Evolutionary conservation across 2,113 vertebrate species (phyloP), one percentile per base, ranked within the genome.

Genomic region (Seriola dumerili): DNA sequence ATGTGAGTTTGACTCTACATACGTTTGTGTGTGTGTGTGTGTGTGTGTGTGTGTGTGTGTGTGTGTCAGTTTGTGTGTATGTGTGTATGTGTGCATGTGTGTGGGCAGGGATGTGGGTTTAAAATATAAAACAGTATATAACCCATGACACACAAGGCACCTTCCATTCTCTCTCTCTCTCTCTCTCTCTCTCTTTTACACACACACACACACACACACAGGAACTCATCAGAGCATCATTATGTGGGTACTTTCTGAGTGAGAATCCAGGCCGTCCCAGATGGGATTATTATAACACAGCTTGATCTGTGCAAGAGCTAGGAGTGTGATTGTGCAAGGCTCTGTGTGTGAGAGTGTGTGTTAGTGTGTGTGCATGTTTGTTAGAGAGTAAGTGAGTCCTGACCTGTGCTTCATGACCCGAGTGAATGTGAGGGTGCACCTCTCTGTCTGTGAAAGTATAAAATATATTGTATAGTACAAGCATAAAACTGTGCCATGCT

Each of bases 211-310:
- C 69, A 40, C 73, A 74, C 75, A 83, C 78, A 78, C 55, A 88
- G 40, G 58, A 84, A 83, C 66, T 89, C 64, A 91, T 91, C 86
- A 88, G 84, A 83, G 81, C 85, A 90, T 89, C 86, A 81, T 91
- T 91, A 86, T 89, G 78, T 76, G 64, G 83, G 23, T 73, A 84
- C 75, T 87, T 81, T 87, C 81, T 80, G 84, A 80, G 85, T 80
- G 77, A 85, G 77, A 89, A 84, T 81, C 79, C 71, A 74, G 84
- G 80, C 48, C 25, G 68, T 91, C 90, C 86, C 91, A 85, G 72
- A 84, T 90, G 90, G 85, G 85, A 88, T 90, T 92, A 81, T 94
- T 92, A 88, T 81, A 86, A 90, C 80, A 66, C 72, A 84, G 83
- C 81, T 84, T 89, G 83, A 89, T 90, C 78, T 86, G 64, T 80